phyloP scores from a whole-genome alignment of 1,140 invertebrate species.

The Listronotus oregonensis region DNA sequence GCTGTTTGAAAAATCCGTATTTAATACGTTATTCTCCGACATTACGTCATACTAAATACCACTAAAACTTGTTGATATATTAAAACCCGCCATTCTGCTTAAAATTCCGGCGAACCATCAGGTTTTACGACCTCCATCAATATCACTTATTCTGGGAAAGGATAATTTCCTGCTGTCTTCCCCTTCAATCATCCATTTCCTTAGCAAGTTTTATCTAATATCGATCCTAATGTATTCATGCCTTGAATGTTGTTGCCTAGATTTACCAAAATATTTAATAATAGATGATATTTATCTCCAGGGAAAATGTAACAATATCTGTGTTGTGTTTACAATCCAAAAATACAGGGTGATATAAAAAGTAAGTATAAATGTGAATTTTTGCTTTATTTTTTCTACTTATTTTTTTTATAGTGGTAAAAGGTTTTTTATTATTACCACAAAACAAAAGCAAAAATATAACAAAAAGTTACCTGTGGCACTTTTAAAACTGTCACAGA shows the following conservation, averaged over 20 bases:
- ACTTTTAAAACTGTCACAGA: no score
- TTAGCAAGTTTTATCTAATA: slow-evolving; percentile 16
- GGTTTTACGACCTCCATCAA: slow-evolving; percentile 32
- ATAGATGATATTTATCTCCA: no score
- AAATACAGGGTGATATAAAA: no score
- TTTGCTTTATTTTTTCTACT: no score
- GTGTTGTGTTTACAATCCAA: no score
- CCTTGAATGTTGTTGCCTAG: slow-evolving; percentile 4
- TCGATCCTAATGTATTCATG: slow-evolving; percentile 22
- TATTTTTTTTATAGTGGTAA: no score
- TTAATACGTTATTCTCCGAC: background rate
- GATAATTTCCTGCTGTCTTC: slow-evolving; percentile 30
- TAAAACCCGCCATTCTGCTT: slow-evolving; percentile 23
- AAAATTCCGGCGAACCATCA: slow-evolving; percentile 27
- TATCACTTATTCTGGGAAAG: slow-evolving; percentile 31
- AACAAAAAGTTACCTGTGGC: no score
- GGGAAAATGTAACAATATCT: no score
- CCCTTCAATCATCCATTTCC: slow-evolving; percentile 30
- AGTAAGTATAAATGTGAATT: no score
- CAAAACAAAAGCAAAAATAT: no score
- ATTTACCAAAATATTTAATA: background rate
- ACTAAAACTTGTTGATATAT: slow-evolving; percentile 34
- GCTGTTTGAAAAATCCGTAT: no score
- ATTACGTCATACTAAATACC: slow-evolving; percentile 24
- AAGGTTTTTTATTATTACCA: no score